These are phyloP conservation scores for Calameuta pallipes DNA, from an alignment of 2,888 invertebrate species.

Conservation along the genomic window DNA sequence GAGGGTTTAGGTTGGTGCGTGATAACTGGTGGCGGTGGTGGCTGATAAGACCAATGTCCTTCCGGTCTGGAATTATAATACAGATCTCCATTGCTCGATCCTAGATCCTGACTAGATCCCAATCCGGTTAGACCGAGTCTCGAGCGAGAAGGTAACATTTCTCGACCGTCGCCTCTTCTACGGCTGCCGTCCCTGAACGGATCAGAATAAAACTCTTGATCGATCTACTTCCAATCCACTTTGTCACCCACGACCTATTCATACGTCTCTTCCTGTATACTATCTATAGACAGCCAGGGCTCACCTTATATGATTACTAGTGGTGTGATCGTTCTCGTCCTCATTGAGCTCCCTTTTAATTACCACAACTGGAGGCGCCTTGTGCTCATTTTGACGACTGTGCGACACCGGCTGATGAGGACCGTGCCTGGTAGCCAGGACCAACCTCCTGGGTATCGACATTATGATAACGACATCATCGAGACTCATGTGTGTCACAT, in stretches of 20 bases:
- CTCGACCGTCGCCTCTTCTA: conserved; percentile 80
- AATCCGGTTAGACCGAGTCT: conserved; percentile 75
- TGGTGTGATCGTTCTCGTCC: conserved; percentile 74
- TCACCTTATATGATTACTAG: conserved; percentile 63
- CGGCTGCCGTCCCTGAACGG: conserved; percentile 70
- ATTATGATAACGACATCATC: conserved; percentile 99
- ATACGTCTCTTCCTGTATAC: conserved; percentile 8
- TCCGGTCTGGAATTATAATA: conserved; percentile 84
- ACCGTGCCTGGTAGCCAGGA: conserved; percentile 89
- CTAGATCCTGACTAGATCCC: conserved; percentile 66
- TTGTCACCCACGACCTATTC: background rate
- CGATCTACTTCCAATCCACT: background rate
- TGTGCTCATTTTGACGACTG: conserved; percentile 73
- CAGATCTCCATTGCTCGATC: conserved; percentile 75
- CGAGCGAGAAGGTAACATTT: conserved; percentile 82
- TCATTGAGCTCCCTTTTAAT: conserved; percentile 89
- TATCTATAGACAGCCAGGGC: conserved; percentile 30
- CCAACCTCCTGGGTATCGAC: conserved; percentile 96
- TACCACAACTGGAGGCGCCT: conserved; percentile 92
- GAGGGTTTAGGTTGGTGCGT: conserved; percentile 89
- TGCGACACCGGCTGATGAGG: conserved; percentile 61
- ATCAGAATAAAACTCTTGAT: conserved; percentile 24
- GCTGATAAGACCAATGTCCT: conserved; percentile 73
- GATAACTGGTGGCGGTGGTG: conserved; percentile 86
- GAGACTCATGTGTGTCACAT: conserved; percentile 96